Base-by-base conservation (phyloP, 2,888 invertebrate species). In the Ametastegia equiseti region DNA sequence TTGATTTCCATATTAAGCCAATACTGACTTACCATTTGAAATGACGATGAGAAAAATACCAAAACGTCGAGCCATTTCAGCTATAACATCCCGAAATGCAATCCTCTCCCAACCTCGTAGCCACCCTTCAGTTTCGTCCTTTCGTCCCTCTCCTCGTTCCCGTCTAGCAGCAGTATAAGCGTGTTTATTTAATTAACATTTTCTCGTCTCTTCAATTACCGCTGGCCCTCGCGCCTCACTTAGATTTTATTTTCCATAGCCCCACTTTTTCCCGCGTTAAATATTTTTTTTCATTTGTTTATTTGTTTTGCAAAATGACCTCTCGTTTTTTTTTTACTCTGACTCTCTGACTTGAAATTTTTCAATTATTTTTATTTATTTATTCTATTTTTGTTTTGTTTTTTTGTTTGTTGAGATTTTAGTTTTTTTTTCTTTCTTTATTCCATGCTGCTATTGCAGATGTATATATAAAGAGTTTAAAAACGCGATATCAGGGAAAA, bases 101-200 rank as follows among this genome's bases (percentile, higher is more conserved):
- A 60, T 78, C 23, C 63, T 15, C 45, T 42, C 78, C 45, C 7
- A 11, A 30, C 71, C 30, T 42, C 75, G 50, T 75, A 54, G 33
- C 71, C 19, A 9, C 67, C 67, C 39, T 36, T 67, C 39, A 36
- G 36, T 11, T 7, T 19, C 67, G n/a, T 47, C 36, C 65, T 67
- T 27, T 71, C 54, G 36, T 6, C 13, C 36, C 75, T 30, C 36
- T 75, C 19, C 23, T 13, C 23, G 54, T 19, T 2, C 47, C n/a
- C 7, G 9, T 30, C 27, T n/a, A 15, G n/a, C 54, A 75, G 75
- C 30, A 54, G 36, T 54, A 67, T 39, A 75, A 75, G 75, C 50
- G 75, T 75, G 75, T 75, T 75, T 75, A 75, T 75, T 75, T 75
- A 75, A 75, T 75, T 75, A 75, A 75, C 75, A 75, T 75, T 75